Base-by-base conservation (phyloP, 2,113 vertebrate genomes). In the Rhynchomys soricoides region DNA sequence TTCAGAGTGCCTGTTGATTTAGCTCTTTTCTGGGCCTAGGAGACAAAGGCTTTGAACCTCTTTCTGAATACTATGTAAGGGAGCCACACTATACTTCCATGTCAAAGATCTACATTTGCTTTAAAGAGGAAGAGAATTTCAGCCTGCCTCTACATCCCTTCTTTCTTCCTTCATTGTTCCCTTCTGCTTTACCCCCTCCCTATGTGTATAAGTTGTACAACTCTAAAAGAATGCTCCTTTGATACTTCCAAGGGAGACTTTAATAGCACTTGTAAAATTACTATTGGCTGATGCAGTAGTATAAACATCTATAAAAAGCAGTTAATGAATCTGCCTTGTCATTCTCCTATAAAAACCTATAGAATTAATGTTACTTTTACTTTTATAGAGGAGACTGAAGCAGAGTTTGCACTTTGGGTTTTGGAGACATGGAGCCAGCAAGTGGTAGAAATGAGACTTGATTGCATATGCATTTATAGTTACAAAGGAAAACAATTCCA, bases 101-200 rank as follows among this genome's bases (percentile, higher is more conserved):
- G 12, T 59, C n/a, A 34, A 66, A 95, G 86, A 96, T 96, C 97
- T 91, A 16, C 22, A 29, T 82, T 59, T 82, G 22, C 37, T 82
- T 82, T 40, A 97, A 96, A 45, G 34, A 31, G 9, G 83, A 97
- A 97, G 96, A 93, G 92, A 96, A 98, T 43, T 31, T 85, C 16
- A 62, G 48, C 31, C n/a, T 93, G 43, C 5, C 3, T 71, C 52
- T 34, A 50, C 4, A 1, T 83, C 9, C 9, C 21, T 43, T 88
- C 26, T 83, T 83, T n/a, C 24, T 57, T 89, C 31, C 50, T 89
- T 89, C 12, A 81, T 15, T 17, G 66, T 52, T 55, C 21, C 4
- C 74, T 89, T 26, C 37, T 59, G 7, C 24, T 59, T 82, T 26
- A 26, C 22, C 34, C 52, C 78, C 62, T 55, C 9, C 2, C 85